These are phyloP conservation scores for Heliconius sara DNA, from an alignment of 2,888 invertebrate genomes.

Conservation along the genomic window DNA sequence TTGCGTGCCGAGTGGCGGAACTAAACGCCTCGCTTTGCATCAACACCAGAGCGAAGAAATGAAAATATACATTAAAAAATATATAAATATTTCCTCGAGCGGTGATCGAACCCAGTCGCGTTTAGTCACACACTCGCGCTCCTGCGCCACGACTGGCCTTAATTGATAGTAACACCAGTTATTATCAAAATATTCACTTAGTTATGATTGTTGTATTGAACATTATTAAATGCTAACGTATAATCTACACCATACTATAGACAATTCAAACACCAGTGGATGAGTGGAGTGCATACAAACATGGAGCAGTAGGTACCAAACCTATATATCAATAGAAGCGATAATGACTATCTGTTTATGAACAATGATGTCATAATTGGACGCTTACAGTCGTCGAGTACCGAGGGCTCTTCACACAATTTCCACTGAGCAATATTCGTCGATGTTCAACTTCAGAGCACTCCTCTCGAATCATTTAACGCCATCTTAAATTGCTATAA, in stretches of 20 bases:
- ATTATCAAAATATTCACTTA: too few relatives aligned
- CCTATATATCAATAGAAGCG: conserved; percentile 38
- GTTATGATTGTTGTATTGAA: too few relatives aligned
- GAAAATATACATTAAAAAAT: too few relatives aligned
- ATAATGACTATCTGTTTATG: conserved; percentile 46
- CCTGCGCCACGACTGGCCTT: too few relatives aligned
- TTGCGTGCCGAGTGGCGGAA: too few relatives aligned
- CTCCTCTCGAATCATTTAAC: conserved; percentile 43
- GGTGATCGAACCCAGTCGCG: too few relatives aligned
- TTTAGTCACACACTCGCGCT: too few relatives aligned
- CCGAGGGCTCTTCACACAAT: conserved; percentile 40
- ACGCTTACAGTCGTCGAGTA: conserved; percentile 42
- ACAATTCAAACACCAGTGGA: conserved; percentile 1
- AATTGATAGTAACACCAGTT: too few relatives aligned
- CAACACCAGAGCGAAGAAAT: too few relatives aligned
- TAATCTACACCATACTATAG: not conserved
- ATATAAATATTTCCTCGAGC: too few relatives aligned
- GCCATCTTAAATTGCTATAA: conserved; percentile 37
- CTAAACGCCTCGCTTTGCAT: too few relatives aligned
- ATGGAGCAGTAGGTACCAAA: not conserved
- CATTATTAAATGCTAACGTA: not conserved
- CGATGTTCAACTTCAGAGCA: conserved; percentile 41
- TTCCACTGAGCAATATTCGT: conserved; percentile 40
- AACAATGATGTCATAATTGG: conserved; percentile 44
- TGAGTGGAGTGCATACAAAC: not conserved